Base-by-base conservation (phyloP, 1,140 invertebrate genomes). In the Acromyrmex heyeri region DNA sequence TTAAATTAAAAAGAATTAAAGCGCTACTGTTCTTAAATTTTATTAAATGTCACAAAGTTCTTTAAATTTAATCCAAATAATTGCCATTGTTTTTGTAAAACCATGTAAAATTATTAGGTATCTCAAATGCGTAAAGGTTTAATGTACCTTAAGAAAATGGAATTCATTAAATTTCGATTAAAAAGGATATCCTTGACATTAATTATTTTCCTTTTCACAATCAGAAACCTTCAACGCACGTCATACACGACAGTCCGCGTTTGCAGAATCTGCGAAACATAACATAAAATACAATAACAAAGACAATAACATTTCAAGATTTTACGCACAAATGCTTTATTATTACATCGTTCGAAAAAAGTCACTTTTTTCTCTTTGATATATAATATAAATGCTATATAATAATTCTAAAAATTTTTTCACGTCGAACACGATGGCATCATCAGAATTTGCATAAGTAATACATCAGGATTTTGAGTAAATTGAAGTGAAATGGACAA, bases 51-150 rank as follows among this genome's bases (percentile, higher is more conserved):
- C 48, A 44, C 4, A 18, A 50, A 12, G 44, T 48, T 48, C 18
- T 55, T 72, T 0, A n/a, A 55, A 72, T 72, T 72, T 72, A 55
- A 72, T 72, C 27, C 30, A 55, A 27, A n/a, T 55, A 55, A 72
- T 27, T 55, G 27, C 50, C 18, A 30, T 21, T 14, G 10, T 34
- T 53, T 18, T 44, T 44, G 10, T 55, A 55, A 21, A 21, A 44
- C 1, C 64, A 38, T 5, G 27, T 34, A 34, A 64, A 30, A n/a
- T 64, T 30, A 64, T 34, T 50, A 50, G 38, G 38, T 50, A 50
- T 50, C 27, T 64, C 3, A 34, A 34, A 27, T 18, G 21, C 7
- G 21, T 50, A 72, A 50, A 72, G 8, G 5, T 70, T 50, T 18
- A 24, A 53, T 18, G 48, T 73, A 10, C 14, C 44, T 16, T 6